A percentile compares a stretch with the other conserved stretches of the same genome.
phyloP scores from a whole-genome alignment of 2,888 invertebrate genomes.

The Acrocyrtus sp. region DNA sequence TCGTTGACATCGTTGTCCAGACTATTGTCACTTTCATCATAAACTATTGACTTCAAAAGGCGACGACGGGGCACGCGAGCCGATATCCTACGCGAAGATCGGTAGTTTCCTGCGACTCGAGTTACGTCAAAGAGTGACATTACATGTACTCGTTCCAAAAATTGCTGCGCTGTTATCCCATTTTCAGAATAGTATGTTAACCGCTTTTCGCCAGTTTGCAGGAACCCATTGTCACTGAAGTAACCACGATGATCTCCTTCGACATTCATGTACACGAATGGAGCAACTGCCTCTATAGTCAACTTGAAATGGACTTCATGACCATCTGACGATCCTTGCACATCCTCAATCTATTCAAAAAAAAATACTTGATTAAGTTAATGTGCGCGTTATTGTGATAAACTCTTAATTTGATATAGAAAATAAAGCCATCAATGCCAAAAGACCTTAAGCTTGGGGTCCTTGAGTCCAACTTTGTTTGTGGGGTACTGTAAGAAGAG shows the following conservation, averaged over 20 bases:
- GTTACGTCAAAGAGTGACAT: conserved; percentile 51
- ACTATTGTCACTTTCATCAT: too few relatives aligned
- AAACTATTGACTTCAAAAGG: too few relatives aligned
- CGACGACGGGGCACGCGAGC: too few relatives aligned
- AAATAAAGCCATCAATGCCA: background rate
- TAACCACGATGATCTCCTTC: conserved; percentile 72
- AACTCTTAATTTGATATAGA: background rate
- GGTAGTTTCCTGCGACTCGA: conserved; percentile 13
- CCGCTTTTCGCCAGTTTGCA: conserved; percentile 65
- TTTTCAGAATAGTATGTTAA: conserved; percentile 62
- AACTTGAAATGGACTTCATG: conserved; percentile 66
- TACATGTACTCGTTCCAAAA: conserved; percentile 38
- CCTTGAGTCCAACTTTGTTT: conserved; percentile 28
- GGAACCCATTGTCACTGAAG: conserved; percentile 83
- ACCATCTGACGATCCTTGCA: conserved; percentile 17
- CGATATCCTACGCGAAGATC: too few relatives aligned
- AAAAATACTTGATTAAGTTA: background rate
- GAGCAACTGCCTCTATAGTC: conserved; percentile 70
- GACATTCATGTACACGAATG: conserved; percentile 75
- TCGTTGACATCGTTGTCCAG: too few relatives aligned
- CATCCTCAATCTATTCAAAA: conserved; percentile 8
- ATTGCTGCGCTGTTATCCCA: conserved; percentile 33
- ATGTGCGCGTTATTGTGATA: background rate
- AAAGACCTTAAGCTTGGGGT: conserved; percentile 55
- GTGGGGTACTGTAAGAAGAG: conserved; percentile 70